phyloP scores from a whole-genome alignment of 2,888 invertebrate species.

The Leucophenga maculata region DNA sequence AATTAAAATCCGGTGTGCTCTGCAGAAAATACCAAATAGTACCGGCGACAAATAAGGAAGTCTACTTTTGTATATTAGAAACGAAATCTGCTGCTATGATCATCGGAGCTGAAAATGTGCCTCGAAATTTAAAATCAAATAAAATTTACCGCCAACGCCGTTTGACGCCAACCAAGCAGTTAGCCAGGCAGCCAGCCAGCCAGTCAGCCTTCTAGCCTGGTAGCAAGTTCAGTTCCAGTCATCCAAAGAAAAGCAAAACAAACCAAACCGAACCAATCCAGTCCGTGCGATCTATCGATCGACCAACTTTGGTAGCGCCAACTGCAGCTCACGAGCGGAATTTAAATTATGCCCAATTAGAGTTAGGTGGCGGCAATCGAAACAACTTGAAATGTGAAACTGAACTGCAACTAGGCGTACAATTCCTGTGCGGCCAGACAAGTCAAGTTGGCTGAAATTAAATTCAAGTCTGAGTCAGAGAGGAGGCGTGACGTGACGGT shows the following conservation, averaged over 20 bases:
- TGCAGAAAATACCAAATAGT: not conserved
- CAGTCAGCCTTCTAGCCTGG: too few relatives aligned
- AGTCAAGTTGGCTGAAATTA: too few relatives aligned
- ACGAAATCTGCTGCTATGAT: too few relatives aligned
- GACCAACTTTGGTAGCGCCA: conserved; percentile 64
- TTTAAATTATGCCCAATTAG: conserved; percentile 71
- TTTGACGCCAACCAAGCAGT: conserved; percentile 9
- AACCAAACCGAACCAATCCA: not conserved
- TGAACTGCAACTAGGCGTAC: conserved; percentile 20
- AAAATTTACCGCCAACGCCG: conserved; percentile 56
- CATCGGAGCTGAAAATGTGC: conserved; percentile 18
- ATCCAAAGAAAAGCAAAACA: not conserved
- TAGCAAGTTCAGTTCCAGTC: not conserved
- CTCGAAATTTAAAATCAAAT: conserved; percentile 55
- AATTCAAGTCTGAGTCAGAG: not conserved
- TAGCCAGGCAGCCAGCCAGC: not conserved
- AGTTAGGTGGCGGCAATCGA: conserved; percentile 54
- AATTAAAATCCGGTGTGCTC: not conserved
- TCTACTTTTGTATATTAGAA: conserved; percentile 23
- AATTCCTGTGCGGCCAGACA: conserved; percentile 50
- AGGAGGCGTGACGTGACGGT: conserved; percentile 60
- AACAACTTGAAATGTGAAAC: conserved; percentile 24
- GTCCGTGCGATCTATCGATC: not conserved
- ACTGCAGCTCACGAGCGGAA: conserved; percentile 70
- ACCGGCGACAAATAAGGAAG: conserved; percentile 55